These are phyloP conservation scores for Pseudochirops corinnae DNA, from an alignment of 2,797 vertebrate genomes.

Conservation along the genomic window DNA sequence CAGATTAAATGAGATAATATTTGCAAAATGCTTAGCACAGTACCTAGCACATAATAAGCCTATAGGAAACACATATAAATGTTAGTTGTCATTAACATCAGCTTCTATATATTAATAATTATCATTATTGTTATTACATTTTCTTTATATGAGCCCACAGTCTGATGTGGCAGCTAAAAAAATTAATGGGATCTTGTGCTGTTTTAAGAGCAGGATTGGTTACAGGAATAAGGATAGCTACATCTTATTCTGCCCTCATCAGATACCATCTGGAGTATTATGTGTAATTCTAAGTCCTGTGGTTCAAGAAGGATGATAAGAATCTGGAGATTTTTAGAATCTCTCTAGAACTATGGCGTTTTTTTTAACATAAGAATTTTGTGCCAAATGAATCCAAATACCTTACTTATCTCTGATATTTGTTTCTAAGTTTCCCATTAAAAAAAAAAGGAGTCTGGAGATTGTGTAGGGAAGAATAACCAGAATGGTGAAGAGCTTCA, in stretches of 20 bases:
- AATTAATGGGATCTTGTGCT: neutral
- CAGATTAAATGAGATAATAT: too few relatives aligned
- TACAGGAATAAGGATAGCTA: neutral
- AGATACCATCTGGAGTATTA: neutral
- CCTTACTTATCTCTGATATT: conserved; percentile 73
- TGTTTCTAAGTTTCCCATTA: conserved; percentile 64
- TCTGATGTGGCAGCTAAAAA: neutral
- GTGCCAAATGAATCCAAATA: conserved; percentile 49
- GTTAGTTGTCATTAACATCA: too few relatives aligned
- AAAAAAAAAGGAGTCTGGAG: neutral
- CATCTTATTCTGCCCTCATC: neutral
- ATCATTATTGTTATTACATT: neutral
- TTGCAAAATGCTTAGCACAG: neutral
- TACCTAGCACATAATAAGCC: neutral
- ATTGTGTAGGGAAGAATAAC: neutral
- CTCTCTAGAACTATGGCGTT: conserved; percentile 1
- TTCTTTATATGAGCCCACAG: neutral
- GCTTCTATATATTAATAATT: too few relatives aligned
- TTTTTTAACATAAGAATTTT: neutral
- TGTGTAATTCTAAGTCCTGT: neutral
- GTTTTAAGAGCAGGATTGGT: neutral
- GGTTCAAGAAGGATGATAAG: neutral
- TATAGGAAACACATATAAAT: neutral
- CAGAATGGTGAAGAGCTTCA: neutral
- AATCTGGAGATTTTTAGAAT: neutral